These are phyloP conservation scores for Calcarius ornatus DNA, from an alignment of 2,113 vertebrate genomes.

Conservation along the genomic window DNA sequence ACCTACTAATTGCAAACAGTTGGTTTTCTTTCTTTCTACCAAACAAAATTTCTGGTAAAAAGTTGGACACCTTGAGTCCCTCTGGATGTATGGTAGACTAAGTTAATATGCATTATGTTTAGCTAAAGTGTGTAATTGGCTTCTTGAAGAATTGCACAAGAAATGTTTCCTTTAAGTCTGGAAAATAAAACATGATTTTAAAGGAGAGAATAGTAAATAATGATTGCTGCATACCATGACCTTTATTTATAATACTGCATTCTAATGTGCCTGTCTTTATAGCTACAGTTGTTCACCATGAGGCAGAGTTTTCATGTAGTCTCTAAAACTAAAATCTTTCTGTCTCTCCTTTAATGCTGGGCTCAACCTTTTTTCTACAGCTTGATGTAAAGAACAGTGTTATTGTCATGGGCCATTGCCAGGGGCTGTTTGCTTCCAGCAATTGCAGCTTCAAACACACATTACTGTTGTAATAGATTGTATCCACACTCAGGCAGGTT, in stretches of 20 bases:
- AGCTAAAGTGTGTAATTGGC: background rate
- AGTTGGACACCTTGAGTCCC: background rate
- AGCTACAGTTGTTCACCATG: background rate
- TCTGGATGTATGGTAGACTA: background rate
- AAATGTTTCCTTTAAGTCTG: background rate
- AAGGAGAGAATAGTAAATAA: background rate
- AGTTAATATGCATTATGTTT: background rate
- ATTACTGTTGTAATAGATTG: background rate
- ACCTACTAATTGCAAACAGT: background rate
- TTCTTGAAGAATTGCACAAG: background rate
- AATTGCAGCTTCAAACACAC: background rate
- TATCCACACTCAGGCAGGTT: background rate
- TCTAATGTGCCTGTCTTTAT: background rate
- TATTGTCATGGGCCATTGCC: background rate
- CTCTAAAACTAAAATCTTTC: background rate
- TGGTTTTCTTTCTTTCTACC: background rate
- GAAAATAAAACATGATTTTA: background rate
- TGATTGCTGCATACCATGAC: background rate
- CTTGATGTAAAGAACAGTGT: background rate
- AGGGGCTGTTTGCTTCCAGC: background rate
- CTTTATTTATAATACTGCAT: background rate
- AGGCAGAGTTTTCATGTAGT: background rate
- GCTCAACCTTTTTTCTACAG: background rate
- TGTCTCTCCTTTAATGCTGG: background rate
- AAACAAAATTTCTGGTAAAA: background rate